A percentile compares a stretch with the other conserved stretches of the same genome.
Evolutionary conservation across 2,888 invertebrate species (phyloP).

Genomic region (Cantharis nigra): DNA sequence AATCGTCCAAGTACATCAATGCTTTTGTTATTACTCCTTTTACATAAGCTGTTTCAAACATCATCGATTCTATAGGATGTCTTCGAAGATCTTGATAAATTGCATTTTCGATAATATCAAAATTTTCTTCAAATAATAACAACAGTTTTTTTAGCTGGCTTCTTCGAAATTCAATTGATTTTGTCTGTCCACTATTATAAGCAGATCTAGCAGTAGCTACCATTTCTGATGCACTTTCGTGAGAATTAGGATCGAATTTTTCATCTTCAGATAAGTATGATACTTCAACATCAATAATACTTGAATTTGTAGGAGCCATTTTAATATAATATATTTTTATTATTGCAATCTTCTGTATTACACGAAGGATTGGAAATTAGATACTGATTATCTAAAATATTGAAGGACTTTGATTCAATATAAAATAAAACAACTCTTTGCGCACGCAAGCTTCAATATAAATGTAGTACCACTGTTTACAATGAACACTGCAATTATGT

Average conservation of each 20-base stretch:
- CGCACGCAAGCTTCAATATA: slow-evolving; percentile 1
- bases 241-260: background rate
- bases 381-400: background rate
- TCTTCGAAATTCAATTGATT: slow-evolving; percentile 77
- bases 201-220: slow-evolving; percentile 72
- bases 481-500: background rate
- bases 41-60: slow-evolving; percentile 80
- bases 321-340: background rate
- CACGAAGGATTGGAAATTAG: background rate
- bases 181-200: slow-evolving; percentile 82
- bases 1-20: slow-evolving; percentile 74
- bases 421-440: background rate
- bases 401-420: no score
- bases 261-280: background rate
- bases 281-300: background rate
- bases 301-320: background rate
- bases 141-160: slow-evolving; percentile 77
- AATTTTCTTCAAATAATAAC: slow-evolving; percentile 81
- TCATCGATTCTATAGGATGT: slow-evolving; percentile 75
- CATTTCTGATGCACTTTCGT: slow-evolving; percentile 25
- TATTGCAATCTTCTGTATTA: background rate
- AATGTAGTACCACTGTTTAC: background rate
- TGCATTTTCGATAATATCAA: slow-evolving; percentile 72
- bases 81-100: slow-evolving; percentile 80
- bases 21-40: slow-evolving; percentile 76